Evolutionary conservation across 1,140 invertebrate species (phyloP), one percentile per base, ranked within the genome.

Genomic region (Yoshiicerus persimilis): DNA sequence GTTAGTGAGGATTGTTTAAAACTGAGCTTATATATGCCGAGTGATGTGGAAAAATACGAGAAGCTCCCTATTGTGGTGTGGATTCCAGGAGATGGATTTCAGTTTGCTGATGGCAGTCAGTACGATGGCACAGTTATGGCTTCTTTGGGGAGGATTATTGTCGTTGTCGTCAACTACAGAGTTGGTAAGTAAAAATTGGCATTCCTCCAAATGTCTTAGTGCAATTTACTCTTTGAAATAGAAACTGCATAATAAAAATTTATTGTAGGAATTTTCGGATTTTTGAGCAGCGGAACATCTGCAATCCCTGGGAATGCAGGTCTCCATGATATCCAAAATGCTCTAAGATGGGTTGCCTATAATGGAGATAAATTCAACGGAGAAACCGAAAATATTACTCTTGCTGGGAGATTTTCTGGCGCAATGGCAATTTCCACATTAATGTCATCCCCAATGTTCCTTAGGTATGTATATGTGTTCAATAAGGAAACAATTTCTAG

Each of bases 341-440:
- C 93, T 4, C 66, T 93, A 16, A 91, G 92, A 88, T 93, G 92
- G 92, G 92, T 95, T 2, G 91, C 93, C 87, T 91, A 92, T 38
- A 94, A 95, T 91, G 94, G 94, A 36, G 91, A 92, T 32, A 89
- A 91, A 56, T 95, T 95, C 89, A 93, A 94, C 75, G 94, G 94
- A 0, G 93, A 94, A 91, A 88, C 92, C 0, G 88, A 93, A 36
- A 92, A 92, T 34, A 92, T 95, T 11, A 95, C 94, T 5, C 88
- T 95, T 6, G 94, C 94, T 90, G 94, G 94, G 6, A 70, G 91
- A 16, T 91, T 91, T 64, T 86, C 91, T 25, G 92, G 92, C 20
- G 39, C 91, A 16, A 91, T 92, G 90, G 90, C 91, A 36, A 90
- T 91, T 25, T 89, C 90, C 11, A 80, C 90, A 20, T 87, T 91